These are phyloP conservation scores for Drosophila limbata DNA, from an alignment of 2,888 invertebrate species.

Conservation along the genomic window DNA sequence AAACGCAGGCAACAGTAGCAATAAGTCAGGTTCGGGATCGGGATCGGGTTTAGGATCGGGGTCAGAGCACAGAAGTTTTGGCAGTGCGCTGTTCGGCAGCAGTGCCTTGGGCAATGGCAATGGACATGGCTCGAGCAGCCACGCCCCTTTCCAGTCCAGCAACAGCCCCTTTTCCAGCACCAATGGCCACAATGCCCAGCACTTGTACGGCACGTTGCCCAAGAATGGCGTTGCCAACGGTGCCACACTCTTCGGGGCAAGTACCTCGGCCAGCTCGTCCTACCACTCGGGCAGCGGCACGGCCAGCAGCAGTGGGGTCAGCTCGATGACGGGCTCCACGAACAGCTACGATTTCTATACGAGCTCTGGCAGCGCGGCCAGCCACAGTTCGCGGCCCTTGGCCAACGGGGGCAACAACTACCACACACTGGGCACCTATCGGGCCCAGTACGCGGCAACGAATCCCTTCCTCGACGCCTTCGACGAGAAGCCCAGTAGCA, in stretches of 20 bases:
- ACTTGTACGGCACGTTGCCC: constrained; percentile 84
- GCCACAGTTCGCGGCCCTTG: constrained; percentile 73
- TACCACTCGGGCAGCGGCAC: constrained; percentile 78
- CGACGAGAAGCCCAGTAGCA: constrained; percentile 77
- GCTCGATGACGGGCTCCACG: constrained; percentile 84
- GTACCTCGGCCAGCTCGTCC: constrained; percentile 61
- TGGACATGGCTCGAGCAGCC: constrained; percentile 54
- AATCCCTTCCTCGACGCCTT: constrained; percentile 85
- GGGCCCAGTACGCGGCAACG: constrained; percentile 85
- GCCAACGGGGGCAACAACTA: constrained; percentile 83
- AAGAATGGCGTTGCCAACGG: constrained; percentile 75
- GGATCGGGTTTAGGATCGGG: constrained; percentile 68
- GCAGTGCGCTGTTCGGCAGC: constrained; percentile 77
- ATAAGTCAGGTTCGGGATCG: constrained; percentile 75
- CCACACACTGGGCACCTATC: constrained; percentile 85
- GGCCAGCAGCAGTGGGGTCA: constrained; percentile 84
- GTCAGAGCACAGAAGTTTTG: constrained; percentile 81
- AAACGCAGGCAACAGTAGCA: constrained; percentile 78
- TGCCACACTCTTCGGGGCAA: constrained; percentile 56
- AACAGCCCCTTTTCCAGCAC: constrained; percentile 75
- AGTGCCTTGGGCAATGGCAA: constrained; percentile 71
- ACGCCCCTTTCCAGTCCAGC: constrained; percentile 40
- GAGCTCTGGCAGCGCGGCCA: constrained; percentile 64
- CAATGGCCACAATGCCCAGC: constrained; percentile 82
- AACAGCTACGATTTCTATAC: constrained; percentile 85